Conservation (phyloP, 2,113 vertebrate species). For the Chaenogobius annularis region DNA sequence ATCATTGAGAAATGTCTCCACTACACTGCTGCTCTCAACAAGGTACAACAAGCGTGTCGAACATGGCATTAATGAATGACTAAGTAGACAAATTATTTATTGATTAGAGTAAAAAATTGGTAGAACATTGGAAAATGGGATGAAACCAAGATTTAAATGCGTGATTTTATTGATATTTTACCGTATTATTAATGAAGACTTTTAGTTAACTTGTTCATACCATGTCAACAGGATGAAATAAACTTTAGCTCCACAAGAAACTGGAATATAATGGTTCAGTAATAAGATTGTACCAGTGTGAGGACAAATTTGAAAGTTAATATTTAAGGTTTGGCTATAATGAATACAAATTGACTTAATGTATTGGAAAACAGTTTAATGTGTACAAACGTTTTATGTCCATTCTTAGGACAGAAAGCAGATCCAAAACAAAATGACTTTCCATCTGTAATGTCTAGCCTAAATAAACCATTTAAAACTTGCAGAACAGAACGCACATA, state of each 20-base stretch:
- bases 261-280: no score
- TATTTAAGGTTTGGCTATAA: no score
- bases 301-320: not conserved
- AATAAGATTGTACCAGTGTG: not conserved
- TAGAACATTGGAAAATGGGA: no score
- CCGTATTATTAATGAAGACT: no score
- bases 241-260: no score
- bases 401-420: not conserved
- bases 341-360: not conserved
- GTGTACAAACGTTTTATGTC: no score
- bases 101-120: no score
- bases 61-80: not conserved
- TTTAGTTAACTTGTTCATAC: no score
- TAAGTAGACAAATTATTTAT: not conserved
- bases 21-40: not conserved
- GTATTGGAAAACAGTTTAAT: not conserved
- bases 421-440: not conserved
- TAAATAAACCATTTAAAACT: not conserved
- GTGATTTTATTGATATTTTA: not conserved
- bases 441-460: conserved; percentile 2
- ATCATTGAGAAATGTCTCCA: not conserved
- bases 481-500: not conserved
- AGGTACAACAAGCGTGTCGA: not conserved
- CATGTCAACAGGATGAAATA: no score
- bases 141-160: no score